These are phyloP conservation scores for Calliopum simillimum DNA, from an alignment of 2,888 invertebrate genomes.

Conservation along the genomic window DNA sequence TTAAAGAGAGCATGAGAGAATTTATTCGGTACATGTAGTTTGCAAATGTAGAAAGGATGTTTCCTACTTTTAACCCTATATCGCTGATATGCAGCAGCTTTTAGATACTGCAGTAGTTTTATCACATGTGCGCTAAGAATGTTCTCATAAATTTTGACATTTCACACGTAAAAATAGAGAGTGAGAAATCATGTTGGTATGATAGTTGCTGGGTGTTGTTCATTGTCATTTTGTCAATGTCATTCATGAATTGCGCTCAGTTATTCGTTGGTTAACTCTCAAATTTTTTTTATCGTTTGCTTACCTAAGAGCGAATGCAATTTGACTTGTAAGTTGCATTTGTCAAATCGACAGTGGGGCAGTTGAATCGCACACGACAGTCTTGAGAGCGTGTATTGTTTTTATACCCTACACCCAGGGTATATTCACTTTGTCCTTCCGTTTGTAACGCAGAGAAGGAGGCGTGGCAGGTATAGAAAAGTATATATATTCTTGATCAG, in stretches of 20 bases:
- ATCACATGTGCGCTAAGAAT: neutral
- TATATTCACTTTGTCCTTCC: too few relatives aligned
- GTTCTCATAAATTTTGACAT: neutral
- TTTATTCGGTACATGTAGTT: neutral
- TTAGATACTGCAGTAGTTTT: neutral
- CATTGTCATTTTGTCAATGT: conserved; percentile 13
- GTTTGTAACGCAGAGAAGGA: too few relatives aligned
- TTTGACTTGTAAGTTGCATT: neutral
- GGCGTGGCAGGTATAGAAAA: too few relatives aligned
- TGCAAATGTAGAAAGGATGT: neutral
- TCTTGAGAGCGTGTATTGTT: conserved; percentile 14
- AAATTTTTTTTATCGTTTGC: too few relatives aligned
- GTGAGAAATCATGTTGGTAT: neutral
- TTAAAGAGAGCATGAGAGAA: neutral
- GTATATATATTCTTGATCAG: too few relatives aligned
- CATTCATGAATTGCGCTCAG: neutral
- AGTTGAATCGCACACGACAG: conserved; percentile 6
- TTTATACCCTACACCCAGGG: too few relatives aligned
- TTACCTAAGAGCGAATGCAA: neutral
- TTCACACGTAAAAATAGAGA: neutral
- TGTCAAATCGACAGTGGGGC: neutral
- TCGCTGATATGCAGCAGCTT: neutral
- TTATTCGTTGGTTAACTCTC: neutral
- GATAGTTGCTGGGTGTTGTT: neutral
- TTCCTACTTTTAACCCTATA: neutral